phyloP scores from a whole-genome alignment of 37 sponge, comb jelly and placozoan genomes.

The Spongilla lacustris region DNA sequence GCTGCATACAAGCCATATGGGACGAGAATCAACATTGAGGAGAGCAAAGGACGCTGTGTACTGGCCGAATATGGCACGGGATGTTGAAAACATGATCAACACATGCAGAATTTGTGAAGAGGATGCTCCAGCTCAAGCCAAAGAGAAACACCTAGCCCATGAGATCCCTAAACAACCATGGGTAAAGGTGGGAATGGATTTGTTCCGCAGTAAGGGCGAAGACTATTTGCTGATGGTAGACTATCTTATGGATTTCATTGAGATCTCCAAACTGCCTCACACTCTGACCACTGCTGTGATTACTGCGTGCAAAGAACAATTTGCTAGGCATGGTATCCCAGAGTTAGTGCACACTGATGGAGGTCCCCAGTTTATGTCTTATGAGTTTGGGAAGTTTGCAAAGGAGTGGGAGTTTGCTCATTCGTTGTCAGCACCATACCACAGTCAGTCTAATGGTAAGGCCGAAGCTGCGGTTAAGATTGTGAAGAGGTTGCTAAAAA shows the following conservation, averaged over 20 bases:
- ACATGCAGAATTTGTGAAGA: constrained; percentile 15
- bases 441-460: constrained; percentile 40
- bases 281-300: constrained; percentile 11
- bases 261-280: constrained; percentile 9
- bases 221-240: constrained; percentile 41
- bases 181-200: constrained; percentile 25
- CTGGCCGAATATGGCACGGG: constrained; percentile 20
- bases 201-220: constrained; percentile 6
- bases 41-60: constrained; percentile 3
- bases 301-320: constrained; percentile 24
- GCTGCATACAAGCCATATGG: too few relatives aligned
- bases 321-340: not conserved
- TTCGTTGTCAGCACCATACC: constrained; percentile 5
- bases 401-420: constrained; percentile 29
- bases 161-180: constrained; percentile 27
- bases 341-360: too few relatives aligned
- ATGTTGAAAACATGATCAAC: constrained; percentile 23
- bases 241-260: constrained; percentile 14
- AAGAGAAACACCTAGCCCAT: too few relatives aligned
- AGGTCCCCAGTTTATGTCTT: constrained; percentile 13
- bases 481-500: constrained; percentile 4
- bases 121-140: not conserved
- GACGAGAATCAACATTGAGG: too few relatives aligned
- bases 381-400: constrained; percentile 24
- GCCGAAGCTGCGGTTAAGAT: constrained; percentile 43